These are phyloP conservation scores for Grapholita molesta DNA, from an alignment of 1,140 invertebrate species.

Conservation along the genomic window DNA sequence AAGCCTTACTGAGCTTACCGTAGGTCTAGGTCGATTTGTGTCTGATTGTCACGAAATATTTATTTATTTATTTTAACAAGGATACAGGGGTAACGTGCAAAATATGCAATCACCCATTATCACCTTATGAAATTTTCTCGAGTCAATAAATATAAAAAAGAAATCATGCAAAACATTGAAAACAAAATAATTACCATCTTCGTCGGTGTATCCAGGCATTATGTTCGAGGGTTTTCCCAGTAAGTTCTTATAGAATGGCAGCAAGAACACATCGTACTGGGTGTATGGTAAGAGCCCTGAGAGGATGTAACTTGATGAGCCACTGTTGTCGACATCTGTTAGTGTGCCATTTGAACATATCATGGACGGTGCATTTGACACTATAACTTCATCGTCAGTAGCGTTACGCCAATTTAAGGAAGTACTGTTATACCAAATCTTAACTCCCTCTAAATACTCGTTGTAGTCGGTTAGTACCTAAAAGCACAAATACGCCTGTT, in stretches of 20 bases:
- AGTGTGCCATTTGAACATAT: slow-evolving; percentile 75
- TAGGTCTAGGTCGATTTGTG: too few species aligned
- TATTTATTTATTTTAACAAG: too few species aligned
- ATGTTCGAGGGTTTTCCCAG: slow-evolving; percentile 89
- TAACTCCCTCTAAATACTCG: slow-evolving; percentile 91
- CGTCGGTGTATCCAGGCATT: slow-evolving; percentile 83
- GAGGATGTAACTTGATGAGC: slow-evolving; percentile 77
- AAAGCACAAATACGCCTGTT: too few species aligned
- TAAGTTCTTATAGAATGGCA: slow-evolving; percentile 87
- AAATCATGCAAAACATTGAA: neutral
- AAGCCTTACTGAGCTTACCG: too few species aligned
- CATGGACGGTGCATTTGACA: slow-evolving; percentile 41
- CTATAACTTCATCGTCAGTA: slow-evolving; percentile 47
- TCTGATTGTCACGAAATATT: too few species aligned
- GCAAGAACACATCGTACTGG: slow-evolving; percentile 87
- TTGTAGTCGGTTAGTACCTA: slow-evolving; percentile 75
- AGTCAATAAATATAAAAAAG: neutral
- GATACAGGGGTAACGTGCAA: too few species aligned
- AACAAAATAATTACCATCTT: slow-evolving; percentile 83
- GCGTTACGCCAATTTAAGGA: slow-evolving; percentile 64
- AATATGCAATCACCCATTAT: too few species aligned
- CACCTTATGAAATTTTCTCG: neutral
- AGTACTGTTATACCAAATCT: slow-evolving; percentile 88
- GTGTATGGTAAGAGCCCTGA: slow-evolving; percentile 84
- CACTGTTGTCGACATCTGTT: slow-evolving; percentile 82